Evolutionary conservation across 2,888 invertebrate species (phyloP).

Genomic region (Parochlus steinenii): DNA sequence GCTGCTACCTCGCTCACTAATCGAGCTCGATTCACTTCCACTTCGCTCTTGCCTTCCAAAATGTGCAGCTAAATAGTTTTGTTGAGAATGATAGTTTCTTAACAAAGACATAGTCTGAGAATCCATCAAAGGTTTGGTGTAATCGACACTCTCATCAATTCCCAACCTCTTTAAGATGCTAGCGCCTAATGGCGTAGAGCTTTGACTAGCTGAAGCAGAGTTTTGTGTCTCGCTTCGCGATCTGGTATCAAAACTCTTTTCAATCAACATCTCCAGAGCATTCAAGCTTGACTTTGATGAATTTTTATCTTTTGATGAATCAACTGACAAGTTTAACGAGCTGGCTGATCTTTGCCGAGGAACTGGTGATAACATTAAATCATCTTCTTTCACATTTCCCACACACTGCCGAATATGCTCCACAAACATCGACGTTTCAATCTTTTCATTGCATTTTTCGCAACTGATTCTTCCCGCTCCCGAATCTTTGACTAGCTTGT

Average conservation of each 20-base stretch:
- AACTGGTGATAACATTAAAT: slow-evolving; percentile 54
- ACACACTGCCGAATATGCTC: slow-evolving; percentile 88
- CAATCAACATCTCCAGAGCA: slow-evolving; percentile 91
- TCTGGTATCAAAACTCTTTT: slow-evolving; percentile 88
- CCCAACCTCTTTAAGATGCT: slow-evolving; percentile 82
- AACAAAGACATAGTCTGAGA: slow-evolving; percentile 73
- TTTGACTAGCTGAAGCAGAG: slow-evolving; percentile 30
- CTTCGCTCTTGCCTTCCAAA: slow-evolving; percentile 61
- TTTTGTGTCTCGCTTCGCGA: slow-evolving; percentile 47
- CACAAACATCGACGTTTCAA: slow-evolving; percentile 81
- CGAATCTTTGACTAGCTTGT: slow-evolving; percentile 44
- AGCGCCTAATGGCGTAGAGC: slow-evolving; percentile 67
- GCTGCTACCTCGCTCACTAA: slow-evolving; percentile 67
- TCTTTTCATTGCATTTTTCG: slow-evolving; percentile 90
- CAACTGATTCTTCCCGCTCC: slow-evolving; percentile 68
- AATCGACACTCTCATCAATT: slow-evolving; percentile 86
- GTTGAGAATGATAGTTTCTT: slow-evolving; percentile 54
- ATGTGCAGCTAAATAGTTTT: slow-evolving; percentile 34
- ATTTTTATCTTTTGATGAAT: slow-evolving; percentile 38
- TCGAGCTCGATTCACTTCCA: slow-evolving; percentile 77
- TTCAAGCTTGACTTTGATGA: slow-evolving; percentile 80
- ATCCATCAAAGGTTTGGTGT: slow-evolving; percentile 80
- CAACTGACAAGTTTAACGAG: slow-evolving; percentile 53
- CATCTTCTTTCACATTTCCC: slow-evolving; percentile 39
- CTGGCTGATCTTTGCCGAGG: slow-evolving; percentile 62